Percentiles rank a stretch among this genome's conserved stretches.
phyloP scores from a whole-genome alignment of 2,797 vertebrate species.

The Argyrosomus regius region DNA sequence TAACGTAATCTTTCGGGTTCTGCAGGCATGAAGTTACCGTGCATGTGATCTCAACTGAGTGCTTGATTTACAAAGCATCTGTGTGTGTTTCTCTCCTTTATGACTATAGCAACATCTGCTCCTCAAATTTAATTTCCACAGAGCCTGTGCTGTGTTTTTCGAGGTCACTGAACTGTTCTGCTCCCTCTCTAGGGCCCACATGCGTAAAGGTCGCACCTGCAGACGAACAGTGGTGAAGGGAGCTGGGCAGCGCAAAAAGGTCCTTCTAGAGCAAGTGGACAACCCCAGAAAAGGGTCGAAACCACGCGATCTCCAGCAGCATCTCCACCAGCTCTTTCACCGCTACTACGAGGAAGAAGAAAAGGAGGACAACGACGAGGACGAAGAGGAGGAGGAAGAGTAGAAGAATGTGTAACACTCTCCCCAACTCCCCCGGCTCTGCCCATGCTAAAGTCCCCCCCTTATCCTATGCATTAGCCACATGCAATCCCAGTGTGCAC shows the following conservation, averaged over 20 bases:
- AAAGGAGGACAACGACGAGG: conserved; percentile 62
- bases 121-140: background rate
- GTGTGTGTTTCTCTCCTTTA: background rate
- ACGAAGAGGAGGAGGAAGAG: conserved; percentile 63
- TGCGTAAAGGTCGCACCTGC: conserved; percentile 73
- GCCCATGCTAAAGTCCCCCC: conserved; percentile 57
- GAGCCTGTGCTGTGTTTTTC: background rate
- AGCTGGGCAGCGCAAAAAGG: conserved; percentile 80
- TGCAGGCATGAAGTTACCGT: background rate
- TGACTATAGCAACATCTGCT: background rate
- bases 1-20: background rate
- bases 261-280: conserved; percentile 87
- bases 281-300: conserved; percentile 83
- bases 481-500: conserved; percentile 83
- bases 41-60: conserved; percentile 6
- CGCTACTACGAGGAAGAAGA: conserved; percentile 85
- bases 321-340: conserved; percentile 91
- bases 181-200: conserved; percentile 70
- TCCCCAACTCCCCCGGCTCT: conserved; percentile 51
- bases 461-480: conserved; percentile 84
- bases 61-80: conserved; percentile 33
- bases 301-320: conserved; percentile 87
- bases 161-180: background rate
- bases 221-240: conserved; percentile 91
- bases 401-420: conserved; percentile 64